A percentile compares a stretch with the other conserved stretches of the same genome.
These are phyloP conservation scores for Drosophila ohnishii DNA, from an alignment of 1,140 invertebrate species.

Conservation along the genomic window DNA sequence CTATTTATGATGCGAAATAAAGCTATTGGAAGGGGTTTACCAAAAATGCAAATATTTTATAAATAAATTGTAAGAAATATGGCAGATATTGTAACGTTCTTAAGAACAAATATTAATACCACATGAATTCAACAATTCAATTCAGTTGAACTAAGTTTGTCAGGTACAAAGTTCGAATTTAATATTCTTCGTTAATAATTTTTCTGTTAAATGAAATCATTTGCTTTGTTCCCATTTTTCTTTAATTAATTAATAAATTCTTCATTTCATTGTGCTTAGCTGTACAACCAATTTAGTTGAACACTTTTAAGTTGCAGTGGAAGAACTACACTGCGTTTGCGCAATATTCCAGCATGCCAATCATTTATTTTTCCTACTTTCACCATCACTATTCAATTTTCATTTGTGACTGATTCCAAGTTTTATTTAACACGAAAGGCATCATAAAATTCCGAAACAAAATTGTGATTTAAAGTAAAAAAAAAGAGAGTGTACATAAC, in stretches of 20 bases:
- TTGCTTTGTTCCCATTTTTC: neutral
- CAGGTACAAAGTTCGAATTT: neutral
- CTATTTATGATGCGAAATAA: neutral
- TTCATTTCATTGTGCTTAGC: neutral
- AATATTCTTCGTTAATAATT: neutral
- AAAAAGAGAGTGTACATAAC: conserved; percentile 24
- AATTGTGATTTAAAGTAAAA: conserved; percentile 48
- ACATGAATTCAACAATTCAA: neutral
- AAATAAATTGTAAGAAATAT: neutral
- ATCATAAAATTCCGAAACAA: conserved; percentile 36
- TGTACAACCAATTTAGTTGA: conserved; percentile 8
- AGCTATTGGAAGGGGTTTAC: too few relatives aligned
- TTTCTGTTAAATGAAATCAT: neutral
- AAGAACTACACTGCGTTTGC: conserved; percentile 48
- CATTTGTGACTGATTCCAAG: conserved; percentile 43
- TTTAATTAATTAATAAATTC: neutral
- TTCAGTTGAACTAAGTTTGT: neutral
- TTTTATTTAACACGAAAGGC: conserved; percentile 57
- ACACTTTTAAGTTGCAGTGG: neutral
- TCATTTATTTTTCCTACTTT: conserved; percentile 27
- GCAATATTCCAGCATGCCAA: conserved; percentile 30
- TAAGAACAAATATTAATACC: neutral
- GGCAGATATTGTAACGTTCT: neutral
- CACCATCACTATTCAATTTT: conserved; percentile 33
- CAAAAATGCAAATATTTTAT: neutral